phyloP scores from a whole-genome alignment of 2,797 vertebrate genomes.

The Leptodactylus fallax region DNA sequence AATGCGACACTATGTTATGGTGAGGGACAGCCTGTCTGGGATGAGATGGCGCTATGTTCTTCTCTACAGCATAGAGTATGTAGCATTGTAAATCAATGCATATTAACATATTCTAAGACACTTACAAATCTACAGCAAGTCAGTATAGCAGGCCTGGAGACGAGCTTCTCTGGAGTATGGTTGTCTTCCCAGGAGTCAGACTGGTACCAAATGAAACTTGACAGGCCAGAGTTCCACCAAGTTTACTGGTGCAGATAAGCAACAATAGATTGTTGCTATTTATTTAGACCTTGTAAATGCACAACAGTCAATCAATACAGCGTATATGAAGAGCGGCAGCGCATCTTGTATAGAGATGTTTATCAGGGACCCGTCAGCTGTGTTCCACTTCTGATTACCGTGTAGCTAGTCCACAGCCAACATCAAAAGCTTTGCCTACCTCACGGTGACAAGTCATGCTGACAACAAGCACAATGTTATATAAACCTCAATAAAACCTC shows the following conservation, averaged over 20 bases:
- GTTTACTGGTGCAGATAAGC: slow-evolving; percentile 68
- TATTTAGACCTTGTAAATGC: slow-evolving; percentile 70
- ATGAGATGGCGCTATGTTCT: not conserved
- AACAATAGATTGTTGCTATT: slow-evolving; percentile 69
- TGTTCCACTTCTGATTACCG: slow-evolving; percentile 71
- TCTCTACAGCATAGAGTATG: not conserved
- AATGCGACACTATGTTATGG: too few species aligned
- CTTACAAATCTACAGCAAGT: not conserved
- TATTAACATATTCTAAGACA: not conserved
- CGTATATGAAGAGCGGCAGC: slow-evolving; percentile 73
- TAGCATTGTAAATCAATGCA: not conserved
- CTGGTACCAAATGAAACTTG: slow-evolving; percentile 53
- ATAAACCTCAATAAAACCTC: slow-evolving; percentile 76
- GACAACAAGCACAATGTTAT: slow-evolving; percentile 80
- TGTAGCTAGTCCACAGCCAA: slow-evolving; percentile 62
- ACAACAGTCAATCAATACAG: slow-evolving; percentile 78
- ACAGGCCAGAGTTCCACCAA: slow-evolving; percentile 54
- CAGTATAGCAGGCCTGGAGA: not conserved
- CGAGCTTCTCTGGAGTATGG: not conserved
- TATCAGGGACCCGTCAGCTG: slow-evolving; percentile 81
- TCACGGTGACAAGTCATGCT: slow-evolving; percentile 76
- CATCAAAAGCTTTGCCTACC: slow-evolving; percentile 72
- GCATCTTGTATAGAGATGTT: slow-evolving; percentile 80
- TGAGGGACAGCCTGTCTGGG: too few species aligned
- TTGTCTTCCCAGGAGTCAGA: slow-evolving; percentile 41